These are phyloP conservation scores for Tipula helvola DNA, from an alignment of 2,888 invertebrate species.

Conservation along the genomic window DNA sequence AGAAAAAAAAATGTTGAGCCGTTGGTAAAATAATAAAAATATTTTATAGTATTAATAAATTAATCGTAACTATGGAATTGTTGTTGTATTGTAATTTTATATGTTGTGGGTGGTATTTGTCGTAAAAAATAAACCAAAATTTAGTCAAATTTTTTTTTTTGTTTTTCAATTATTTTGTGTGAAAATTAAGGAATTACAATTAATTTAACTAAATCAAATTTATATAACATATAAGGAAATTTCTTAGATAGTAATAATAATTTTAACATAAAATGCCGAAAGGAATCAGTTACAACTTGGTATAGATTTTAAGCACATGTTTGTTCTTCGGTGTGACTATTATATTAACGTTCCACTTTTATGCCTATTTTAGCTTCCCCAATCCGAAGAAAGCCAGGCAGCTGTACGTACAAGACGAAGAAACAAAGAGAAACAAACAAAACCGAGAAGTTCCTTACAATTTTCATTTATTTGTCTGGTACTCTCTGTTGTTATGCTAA, in stretches of 20 bases:
- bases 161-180: not conserved
- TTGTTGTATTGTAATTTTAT: not conserved
- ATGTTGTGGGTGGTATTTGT: not conserved
- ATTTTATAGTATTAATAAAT: not conserved
- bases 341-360: not conserved
- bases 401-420: not conserved
- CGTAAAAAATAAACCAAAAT: not conserved
- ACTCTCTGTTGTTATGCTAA: conserved; percentile 27
- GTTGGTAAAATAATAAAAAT: not conserved
- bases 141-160: not conserved
- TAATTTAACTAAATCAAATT: not conserved
- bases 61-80: not conserved
- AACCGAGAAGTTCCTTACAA: conserved; percentile 23
- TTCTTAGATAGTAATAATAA: not conserved
- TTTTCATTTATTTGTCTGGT: conserved; percentile 33
- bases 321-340: not conserved
- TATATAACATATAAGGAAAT: not conserved
- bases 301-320: not conserved
- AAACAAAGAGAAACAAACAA: not conserved
- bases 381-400: not conserved
- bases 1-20: not conserved
- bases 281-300: not conserved
- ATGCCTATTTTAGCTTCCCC: not conserved
- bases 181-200: not conserved
- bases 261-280: not conserved